Base-by-base conservation (phyloP, 2,888 invertebrate genomes). In the Brachypalpus laphriformis region DNA sequence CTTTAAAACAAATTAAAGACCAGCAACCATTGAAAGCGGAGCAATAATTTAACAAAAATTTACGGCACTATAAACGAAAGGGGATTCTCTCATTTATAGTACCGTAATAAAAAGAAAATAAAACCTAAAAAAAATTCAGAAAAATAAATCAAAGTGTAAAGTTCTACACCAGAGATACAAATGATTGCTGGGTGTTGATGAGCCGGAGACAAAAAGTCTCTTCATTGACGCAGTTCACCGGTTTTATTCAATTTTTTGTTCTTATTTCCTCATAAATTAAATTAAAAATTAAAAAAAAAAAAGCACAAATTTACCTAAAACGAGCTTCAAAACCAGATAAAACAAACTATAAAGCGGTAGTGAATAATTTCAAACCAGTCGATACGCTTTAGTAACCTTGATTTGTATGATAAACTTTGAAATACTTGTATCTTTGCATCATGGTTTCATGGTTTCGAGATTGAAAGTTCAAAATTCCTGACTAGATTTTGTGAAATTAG, bases 371-470 rank as follows among this genome's bases (percentile, higher is more conserved):
- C 8, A 25, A 37, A 14, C 20, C 45, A 20, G n/a, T 11, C 31
- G 51, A 54, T 31, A 34, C 34, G 70, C 42, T 28, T 42, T 54
- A 16, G 57, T 51, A 63, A 63, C 74, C 74, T 74, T 74, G 63
- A 45, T 34, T 25, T 28, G 59, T 16, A 47, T 25, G 51, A 28
- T 51, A 28, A 74, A 56, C 63, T 11, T 40, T 4, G 37, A 40
- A 16, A 7, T 4, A 37, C 34, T 11, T 9, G 37, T 59, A 57
- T 57, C 31, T 20, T 1, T 31, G 31, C 31, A 16, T 2, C 40
- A 31, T 42, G 45, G 34, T 47, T 16, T 45, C 20, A 14, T 49
- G 25, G 25, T 59, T 59, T 59, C 31, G 66, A 72, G 40, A 72
- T 42, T 20, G 66, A 66, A 45, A 54, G 40, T 45, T 54, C 0